phyloP scores from a whole-genome alignment of 2,888 invertebrate species.

The Arrhopalites spinosus region DNA sequence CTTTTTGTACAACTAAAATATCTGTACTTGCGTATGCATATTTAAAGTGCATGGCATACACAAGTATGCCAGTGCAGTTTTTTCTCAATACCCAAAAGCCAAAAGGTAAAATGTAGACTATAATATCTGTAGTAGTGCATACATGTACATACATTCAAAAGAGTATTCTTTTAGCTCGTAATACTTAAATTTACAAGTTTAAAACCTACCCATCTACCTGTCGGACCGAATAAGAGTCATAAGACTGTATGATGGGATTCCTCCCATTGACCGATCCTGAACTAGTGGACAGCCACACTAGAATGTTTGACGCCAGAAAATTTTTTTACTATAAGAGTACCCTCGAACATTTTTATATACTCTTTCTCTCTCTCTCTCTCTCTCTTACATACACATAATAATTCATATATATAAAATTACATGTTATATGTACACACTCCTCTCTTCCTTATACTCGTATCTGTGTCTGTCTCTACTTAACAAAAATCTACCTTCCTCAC shows the following conservation, averaged over 20 bases:
- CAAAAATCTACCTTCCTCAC: slow-evolving; percentile 6
- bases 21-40: no score
- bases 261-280: slow-evolving; percentile 47
- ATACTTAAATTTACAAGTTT: background rate
- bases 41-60: no score
- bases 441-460: no score
- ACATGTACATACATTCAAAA: no score
- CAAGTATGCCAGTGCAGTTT: no score
- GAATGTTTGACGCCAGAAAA: slow-evolving; percentile 55
- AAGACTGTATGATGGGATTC: slow-evolving; percentile 20
- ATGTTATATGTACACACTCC: background rate
- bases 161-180: background rate
- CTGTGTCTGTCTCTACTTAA: no score
- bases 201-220: slow-evolving; percentile 18
- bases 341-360: background rate
- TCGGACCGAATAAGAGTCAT: slow-evolving; percentile 14
- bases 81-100: background rate
- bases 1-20: no score
- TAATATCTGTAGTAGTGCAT: no score
- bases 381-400: background rate
- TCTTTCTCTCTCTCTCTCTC: background rate
- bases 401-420: background rate
- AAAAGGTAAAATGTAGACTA: no score
- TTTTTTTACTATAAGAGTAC: slow-evolving; percentile 16
- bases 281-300: slow-evolving; percentile 30